Percentiles rank a stretch among this genome's conserved stretches.
These are phyloP conservation scores for Pocillopora meandrina DNA, from an alignment of 92 coral and sea anemone genomes.

Conservation along the genomic window DNA sequence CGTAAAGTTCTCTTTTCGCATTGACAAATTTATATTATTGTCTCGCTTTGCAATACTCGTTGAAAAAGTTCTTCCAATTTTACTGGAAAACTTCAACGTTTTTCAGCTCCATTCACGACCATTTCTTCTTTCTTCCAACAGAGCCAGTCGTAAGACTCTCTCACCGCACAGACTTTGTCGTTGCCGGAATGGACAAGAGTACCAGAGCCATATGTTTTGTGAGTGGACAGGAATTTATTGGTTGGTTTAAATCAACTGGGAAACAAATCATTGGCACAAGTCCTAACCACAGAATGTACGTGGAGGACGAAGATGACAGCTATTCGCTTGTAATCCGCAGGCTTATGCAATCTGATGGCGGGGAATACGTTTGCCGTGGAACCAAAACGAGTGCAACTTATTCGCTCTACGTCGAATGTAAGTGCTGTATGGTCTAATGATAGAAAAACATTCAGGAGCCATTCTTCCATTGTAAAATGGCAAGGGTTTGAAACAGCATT, in stretches of 20 bases:
- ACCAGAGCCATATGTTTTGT: conserved; percentile 20
- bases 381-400: conserved; percentile 9
- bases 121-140: not conserved
- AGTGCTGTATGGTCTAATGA: not conserved
- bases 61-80: too few species aligned
- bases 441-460: too few species aligned
- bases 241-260: conserved; percentile 37
- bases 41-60: too few species aligned
- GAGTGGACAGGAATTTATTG: conserved; percentile 27
- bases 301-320: conserved; percentile 4
- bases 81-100: not conserved
- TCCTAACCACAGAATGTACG: conserved; percentile 10
- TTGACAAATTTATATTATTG: too few species aligned
- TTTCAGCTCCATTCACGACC: not conserved
- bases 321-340: conserved; percentile 29
- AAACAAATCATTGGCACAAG: not conserved
- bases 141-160: not conserved
- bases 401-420: conserved; percentile 48
- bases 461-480: too few species aligned
- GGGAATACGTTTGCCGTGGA: conserved; percentile 43
- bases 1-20: too few species aligned
- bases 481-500: too few species aligned
- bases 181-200: conserved; percentile 26
- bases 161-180: conserved; percentile 13
- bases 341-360: conserved; percentile 34